A percentile compares a stretch with the other conserved stretches of the same genome.
Evolutionary conservation across 2,888 invertebrate genomes (phyloP).

Genomic region (Aromia moschata): DNA sequence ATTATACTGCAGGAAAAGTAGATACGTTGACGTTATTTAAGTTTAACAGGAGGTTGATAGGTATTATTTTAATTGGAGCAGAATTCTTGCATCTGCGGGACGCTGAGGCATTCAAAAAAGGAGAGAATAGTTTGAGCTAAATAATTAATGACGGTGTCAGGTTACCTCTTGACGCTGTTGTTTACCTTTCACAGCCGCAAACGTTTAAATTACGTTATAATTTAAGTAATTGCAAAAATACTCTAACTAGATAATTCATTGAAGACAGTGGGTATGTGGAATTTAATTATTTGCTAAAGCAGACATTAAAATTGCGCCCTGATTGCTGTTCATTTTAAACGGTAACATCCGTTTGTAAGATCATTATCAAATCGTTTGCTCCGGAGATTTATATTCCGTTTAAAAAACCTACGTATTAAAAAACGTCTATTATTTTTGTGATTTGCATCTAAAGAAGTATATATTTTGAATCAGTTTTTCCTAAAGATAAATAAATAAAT

Average conservation of each 20-base stretch:
- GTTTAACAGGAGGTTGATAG: neutral
- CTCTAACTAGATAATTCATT: slow-evolving; percentile 22
- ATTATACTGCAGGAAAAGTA: neutral
- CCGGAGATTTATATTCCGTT: too few species aligned
- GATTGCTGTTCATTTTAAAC: slow-evolving; percentile 25
- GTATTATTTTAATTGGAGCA: slow-evolving; percentile 2
- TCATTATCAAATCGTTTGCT: too few species aligned
- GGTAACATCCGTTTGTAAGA: neutral
- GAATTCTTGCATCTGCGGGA: neutral
- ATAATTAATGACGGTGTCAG: slow-evolving; percentile 16
- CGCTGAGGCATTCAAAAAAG: neutral
- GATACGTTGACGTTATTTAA: neutral
- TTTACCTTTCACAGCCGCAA: neutral
- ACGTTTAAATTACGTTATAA: slow-evolving; percentile 24
- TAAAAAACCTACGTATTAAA: too few species aligned
- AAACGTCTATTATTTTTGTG: too few species aligned
- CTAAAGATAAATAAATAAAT: too few species aligned
- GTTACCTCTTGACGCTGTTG: neutral
- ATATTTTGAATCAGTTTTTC: too few species aligned
- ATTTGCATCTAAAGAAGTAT: too few species aligned
- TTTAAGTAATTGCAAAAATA: slow-evolving; percentile 24
- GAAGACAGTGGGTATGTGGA: slow-evolving; percentile 13
- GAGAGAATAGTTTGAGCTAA: slow-evolving; percentile 2
- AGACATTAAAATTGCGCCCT: slow-evolving; percentile 33
- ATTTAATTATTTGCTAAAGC: slow-evolving; percentile 31